Base-by-base conservation (phyloP, 2,888 invertebrate species). In the Zaprionus lineosus region DNA sequence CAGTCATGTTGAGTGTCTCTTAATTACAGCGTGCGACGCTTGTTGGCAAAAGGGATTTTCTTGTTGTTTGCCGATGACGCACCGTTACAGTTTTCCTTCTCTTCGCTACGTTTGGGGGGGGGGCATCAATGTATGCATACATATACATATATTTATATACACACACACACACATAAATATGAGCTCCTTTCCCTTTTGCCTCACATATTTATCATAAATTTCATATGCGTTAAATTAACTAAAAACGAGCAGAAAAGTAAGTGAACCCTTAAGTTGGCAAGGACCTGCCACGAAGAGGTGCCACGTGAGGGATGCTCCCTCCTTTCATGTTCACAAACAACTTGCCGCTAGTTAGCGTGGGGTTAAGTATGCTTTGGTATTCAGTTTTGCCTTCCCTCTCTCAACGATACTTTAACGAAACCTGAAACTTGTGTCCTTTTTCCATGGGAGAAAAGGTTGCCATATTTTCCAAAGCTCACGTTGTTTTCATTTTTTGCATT, bases 31-130 rank as follows among this genome's bases (percentile, higher is more conserved):
- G 71, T 74, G 78, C 39, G 78, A 44, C 50, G 78, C 71, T 74
- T 78, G 78, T 84, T 78, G 78, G 78, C 78, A 77, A 77, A 74
- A 74, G 84, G 84, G 84, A 82, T 78, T 82, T 78, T 76, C 84
- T 60, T 76, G 79, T 82, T 78, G 63, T 69, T 70, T 69, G 59
- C 48, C 53, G 41, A 55, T 58, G 74, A 58, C 46, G 47, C 52
- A 61, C 48, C 57, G 57, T 39, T 57, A 57, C 57, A 57, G 33
- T 64, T 58, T 64, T 19, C 12, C 11, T 8, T 9, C 61, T 33
- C 44, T 41, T 41, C 40, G 31, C 52, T 52, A 43, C 41, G 31
- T 5, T 28, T 59, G 33, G n/a, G n/a, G n/a, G n/a, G 29, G 15
- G 60, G 26, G 39, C 59, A 33, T 24, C 47, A 58, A 65, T 52